Percentiles rank a stretch among this genome's conserved stretches.
Conservation (phyloP, 2,888 invertebrate genomes). For the Ceratothoa steindachneri region DNA sequence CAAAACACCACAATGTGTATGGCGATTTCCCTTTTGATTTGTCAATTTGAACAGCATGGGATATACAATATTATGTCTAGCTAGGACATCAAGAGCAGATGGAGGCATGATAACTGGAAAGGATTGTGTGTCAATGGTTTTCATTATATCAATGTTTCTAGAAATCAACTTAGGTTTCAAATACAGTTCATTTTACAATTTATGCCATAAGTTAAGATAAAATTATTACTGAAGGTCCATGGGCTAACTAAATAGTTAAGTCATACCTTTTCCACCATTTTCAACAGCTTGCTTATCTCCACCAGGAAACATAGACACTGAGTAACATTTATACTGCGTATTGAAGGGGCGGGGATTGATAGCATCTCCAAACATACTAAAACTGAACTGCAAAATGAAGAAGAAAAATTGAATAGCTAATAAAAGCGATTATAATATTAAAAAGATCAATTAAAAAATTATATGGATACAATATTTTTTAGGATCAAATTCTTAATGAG, state of each 20-base stretch:
- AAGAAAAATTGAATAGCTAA: neutral
- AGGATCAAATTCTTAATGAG: neutral
- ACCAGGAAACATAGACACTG: conserved; percentile 90
- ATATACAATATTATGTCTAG: conserved; percentile 89
- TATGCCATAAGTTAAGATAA: too few relatives aligned
- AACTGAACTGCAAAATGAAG: conserved; percentile 24
- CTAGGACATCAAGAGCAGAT: conserved; percentile 86
- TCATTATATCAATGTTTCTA: conserved; percentile 42
- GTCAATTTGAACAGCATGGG: conserved; percentile 97
- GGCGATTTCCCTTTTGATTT: conserved; percentile 75
- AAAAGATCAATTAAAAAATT: neutral
- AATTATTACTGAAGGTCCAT: too few relatives aligned
- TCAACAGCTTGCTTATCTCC: conserved; percentile 91
- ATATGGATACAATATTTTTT: too few relatives aligned
- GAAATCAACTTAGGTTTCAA: too few relatives aligned
- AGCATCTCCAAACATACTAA: conserved; percentile 44
- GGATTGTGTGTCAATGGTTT: too few relatives aligned
- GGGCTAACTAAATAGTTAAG: too few relatives aligned
- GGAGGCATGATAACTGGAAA: conserved; percentile 94
- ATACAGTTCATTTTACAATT: too few relatives aligned
- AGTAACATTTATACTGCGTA: conserved; percentile 82
- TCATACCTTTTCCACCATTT: conserved; percentile 89
- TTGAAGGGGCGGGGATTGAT: conserved; percentile 68
- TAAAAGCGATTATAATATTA: neutral
- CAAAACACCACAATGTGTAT: conserved; percentile 86